Conservation (phyloP, 2,888 invertebrate genomes). For the Cordilura impudica region DNA sequence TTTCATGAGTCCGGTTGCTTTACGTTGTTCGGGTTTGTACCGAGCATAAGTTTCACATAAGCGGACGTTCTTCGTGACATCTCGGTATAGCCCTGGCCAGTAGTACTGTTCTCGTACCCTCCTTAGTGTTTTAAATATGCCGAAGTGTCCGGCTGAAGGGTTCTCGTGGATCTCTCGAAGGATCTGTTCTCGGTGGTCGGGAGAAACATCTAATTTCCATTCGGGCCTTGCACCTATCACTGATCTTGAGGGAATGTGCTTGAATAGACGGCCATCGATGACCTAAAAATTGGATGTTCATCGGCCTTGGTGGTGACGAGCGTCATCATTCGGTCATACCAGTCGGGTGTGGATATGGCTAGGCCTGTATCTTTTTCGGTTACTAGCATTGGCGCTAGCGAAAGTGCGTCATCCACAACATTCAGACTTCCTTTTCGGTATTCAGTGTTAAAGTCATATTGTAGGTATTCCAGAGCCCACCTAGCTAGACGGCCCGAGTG, state of each 20-base stretch:
- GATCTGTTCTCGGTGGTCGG: not conserved
- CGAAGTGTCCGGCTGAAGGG: too few relatives aligned
- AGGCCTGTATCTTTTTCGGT: too few relatives aligned
- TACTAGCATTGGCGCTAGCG: not conserved
- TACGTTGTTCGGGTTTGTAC: too few relatives aligned
- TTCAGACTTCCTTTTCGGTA: slow-evolving; percentile 33
- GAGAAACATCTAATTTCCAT: slow-evolving; percentile 43
- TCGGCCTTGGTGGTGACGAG: not conserved
- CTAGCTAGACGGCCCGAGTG: slow-evolving; percentile 47
- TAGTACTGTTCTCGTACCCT: too few relatives aligned
- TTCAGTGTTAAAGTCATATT: slow-evolving; percentile 36
- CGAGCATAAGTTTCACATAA: too few relatives aligned
- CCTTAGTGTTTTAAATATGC: too few relatives aligned
- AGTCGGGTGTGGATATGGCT: not conserved
- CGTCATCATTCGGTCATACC: not conserved
- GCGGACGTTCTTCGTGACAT: too few relatives aligned
- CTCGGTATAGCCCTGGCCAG: too few relatives aligned
- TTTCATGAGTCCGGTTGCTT: too few relatives aligned
- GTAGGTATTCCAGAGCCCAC: slow-evolving; percentile 51
- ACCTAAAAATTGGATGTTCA: slow-evolving; percentile 27
- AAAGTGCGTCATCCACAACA: slow-evolving; percentile 44
- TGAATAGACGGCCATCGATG: slow-evolving; percentile 12
- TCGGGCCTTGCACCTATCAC: slow-evolving; percentile 1
- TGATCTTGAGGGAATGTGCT: not conserved
- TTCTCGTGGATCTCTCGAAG: too few relatives aligned